These are phyloP conservation scores for Melierax canorus DNA, from an alignment of 2,113 vertebrate genomes.

Conservation along the genomic window DNA sequence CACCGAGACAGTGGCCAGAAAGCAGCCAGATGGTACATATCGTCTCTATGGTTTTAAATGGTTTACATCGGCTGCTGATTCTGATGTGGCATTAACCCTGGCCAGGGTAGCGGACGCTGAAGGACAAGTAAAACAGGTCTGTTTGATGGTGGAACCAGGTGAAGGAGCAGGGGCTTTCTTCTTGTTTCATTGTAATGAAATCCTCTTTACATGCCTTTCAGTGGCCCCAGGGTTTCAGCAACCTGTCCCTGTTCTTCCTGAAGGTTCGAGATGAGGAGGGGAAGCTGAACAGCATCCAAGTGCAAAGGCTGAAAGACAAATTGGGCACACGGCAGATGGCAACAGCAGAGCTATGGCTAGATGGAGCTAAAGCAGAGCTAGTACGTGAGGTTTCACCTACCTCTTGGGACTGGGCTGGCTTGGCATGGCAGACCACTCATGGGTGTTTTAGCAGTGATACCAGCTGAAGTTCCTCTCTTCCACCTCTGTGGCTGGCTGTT, in stretches of 20 bases:
- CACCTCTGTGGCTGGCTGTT: not conserved
- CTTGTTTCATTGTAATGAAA: not conserved
- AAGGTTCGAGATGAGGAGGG: constrained; percentile 74
- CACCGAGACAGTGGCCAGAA: constrained; percentile 81
- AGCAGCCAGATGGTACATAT: constrained; percentile 77
- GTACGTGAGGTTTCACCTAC: constrained; percentile 32
- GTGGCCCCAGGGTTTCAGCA: constrained; percentile 74
- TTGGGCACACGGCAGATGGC: constrained; percentile 86
- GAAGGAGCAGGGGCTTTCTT: not conserved
- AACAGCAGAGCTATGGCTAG: constrained; percentile 84
- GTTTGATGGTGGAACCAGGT: not conserved
- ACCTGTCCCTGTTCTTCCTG: constrained; percentile 85
- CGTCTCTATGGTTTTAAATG: constrained; percentile 84
- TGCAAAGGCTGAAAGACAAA: constrained; percentile 88
- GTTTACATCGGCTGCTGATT: constrained; percentile 87
- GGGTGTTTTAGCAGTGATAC: not conserved
- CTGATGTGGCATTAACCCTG: constrained; percentile 82
- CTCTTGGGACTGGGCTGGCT: not conserved
- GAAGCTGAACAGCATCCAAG: constrained; percentile 75
- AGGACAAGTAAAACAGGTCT: constrained; percentile 70
- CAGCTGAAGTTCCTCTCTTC: not conserved
- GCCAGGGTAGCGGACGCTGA: constrained; percentile 73
- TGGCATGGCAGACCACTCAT: accelerated
- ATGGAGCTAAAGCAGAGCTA: constrained; percentile 75
- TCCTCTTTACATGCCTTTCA: not conserved